These are phyloP conservation scores for Dermatophagoides farinae DNA, from an alignment of 1,140 invertebrate species.

Conservation along the genomic window DNA sequence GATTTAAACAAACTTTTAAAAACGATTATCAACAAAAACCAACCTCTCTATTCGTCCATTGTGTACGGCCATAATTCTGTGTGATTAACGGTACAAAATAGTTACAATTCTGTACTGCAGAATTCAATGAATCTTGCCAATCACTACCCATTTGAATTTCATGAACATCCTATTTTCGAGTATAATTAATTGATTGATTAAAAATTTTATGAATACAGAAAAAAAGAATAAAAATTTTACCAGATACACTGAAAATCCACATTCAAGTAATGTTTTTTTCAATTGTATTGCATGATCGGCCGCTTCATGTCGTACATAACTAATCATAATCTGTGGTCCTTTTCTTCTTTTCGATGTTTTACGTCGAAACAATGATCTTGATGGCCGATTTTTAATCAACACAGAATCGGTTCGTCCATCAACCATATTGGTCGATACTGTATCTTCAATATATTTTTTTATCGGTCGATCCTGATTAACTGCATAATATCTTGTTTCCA, in stretches of 20 bases:
- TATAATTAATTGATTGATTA: slow-evolving; percentile 8
- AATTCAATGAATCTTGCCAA: slow-evolving; percentile 31
- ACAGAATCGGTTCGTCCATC: too few relatives aligned
- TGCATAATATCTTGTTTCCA: too few relatives aligned
- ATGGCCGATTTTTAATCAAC: too few relatives aligned
- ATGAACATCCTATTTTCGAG: slow-evolving; percentile 29
- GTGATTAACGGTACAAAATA: slow-evolving; percentile 31
- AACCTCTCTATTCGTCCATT: slow-evolving; percentile 32
- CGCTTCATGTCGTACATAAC: slow-evolving; percentile 29
- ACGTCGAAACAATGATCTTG: too few relatives aligned
- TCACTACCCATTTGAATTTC: slow-evolving; percentile 29
- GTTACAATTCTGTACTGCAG: slow-evolving; percentile 28
- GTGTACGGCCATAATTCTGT: slow-evolving; percentile 28
- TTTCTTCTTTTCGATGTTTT: not conserved
- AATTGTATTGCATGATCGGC: slow-evolving; percentile 27
- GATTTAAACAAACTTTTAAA: not conserved
- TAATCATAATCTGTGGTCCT: slow-evolving; percentile 27
- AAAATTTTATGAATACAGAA: not conserved
- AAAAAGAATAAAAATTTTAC: slow-evolving; percentile 19
- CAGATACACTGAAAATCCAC: slow-evolving; percentile 28
- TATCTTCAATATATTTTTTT: too few relatives aligned
- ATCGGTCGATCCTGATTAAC: too few relatives aligned
- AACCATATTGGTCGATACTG: too few relatives aligned
- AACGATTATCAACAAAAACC: not conserved
- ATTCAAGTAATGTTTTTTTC: slow-evolving; percentile 24